Base-by-base conservation (phyloP, 2,888 invertebrate species). In the Hipparchia semele region DNA sequence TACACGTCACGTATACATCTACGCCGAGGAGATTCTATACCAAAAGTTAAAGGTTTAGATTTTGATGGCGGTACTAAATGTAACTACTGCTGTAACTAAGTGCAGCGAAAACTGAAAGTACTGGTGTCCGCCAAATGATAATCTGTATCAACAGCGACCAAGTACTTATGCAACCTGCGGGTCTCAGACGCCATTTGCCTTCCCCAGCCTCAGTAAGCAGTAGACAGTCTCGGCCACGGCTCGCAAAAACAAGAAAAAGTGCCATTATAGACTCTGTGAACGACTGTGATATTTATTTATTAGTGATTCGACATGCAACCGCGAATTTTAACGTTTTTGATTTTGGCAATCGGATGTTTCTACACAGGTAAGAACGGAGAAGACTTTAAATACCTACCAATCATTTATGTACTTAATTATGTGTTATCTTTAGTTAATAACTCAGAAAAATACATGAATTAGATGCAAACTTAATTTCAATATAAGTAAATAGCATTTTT, bases 51-150 rank as follows among this genome's bases (percentile, higher is more conserved):
- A 39, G 39, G 39, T 39, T 5, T 39, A 39, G 39, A 39, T 39
- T 39, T 39, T 39, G 39, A 39, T 39, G 39, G 2, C 39, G 39
- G 2, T 5, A 39, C 39, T 39, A 23, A 23, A 23, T 23, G 23
- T 23, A 78, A 79, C 72, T 79, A 78, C 79, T 83, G 80, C 78
- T 80, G 82, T 81, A 83, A 80, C 81, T 82, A 83, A 13, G 6
- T 86, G 85, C 84, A 90, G 92, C 91, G 93, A 93, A 23, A 23
- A 23, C 23, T 23, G 23, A 23, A 93, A 93, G 93, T 92, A 87
- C 86, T 81, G 82, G 89, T 90, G 92, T 90, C 92, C 92, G 91
- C 90, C 93, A 93, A 92, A 92, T 90, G 90, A 91, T 91, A 89
- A 92, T 92, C 91, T 91, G 90, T 91, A 92, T 92, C 90, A 91